These are phyloP conservation scores for Limosa lapponica DNA, from an alignment of 2,797 vertebrate genomes.

Conservation along the genomic window DNA sequence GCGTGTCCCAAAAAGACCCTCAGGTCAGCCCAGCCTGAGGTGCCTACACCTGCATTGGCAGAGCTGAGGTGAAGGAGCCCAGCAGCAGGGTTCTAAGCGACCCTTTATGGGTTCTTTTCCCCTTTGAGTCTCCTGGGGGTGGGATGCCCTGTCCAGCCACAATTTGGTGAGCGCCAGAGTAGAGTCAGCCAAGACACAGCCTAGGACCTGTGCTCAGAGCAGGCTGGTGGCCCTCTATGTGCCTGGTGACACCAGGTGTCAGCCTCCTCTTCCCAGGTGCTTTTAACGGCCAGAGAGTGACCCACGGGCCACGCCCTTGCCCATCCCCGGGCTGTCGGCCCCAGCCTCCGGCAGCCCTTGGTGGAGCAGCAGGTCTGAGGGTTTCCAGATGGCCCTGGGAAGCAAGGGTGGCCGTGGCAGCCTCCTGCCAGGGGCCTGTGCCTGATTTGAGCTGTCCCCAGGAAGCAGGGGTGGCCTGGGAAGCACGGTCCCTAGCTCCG, in stretches of 20 bases:
- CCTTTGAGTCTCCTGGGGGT: neutral
- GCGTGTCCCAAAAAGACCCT: neutral
- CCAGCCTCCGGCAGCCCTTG: neutral
- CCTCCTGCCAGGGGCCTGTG: neutral
- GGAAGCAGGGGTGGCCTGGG: neutral
- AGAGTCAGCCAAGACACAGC: neutral
- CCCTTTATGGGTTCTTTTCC: neutral
- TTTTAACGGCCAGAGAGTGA: neutral
- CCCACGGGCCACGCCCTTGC: neutral
- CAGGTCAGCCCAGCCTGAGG: neutral
- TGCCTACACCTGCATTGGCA: neutral
- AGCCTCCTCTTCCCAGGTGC: neutral
- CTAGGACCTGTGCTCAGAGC: neutral
- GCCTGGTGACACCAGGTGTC: neutral
- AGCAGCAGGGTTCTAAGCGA: neutral
- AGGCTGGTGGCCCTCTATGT: fast-evolving
- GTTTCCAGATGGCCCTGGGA: neutral
- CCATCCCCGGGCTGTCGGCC: fast-evolving
- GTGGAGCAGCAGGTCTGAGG: neutral
- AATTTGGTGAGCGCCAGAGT: neutral
- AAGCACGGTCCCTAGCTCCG: fast-evolving
- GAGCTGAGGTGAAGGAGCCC: neutral
- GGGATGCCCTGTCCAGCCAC: neutral
- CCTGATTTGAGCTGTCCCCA: neutral
- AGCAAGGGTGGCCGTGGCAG: fast-evolving